Evolutionary conservation across 2,113 vertebrate genomes (phyloP), one percentile per base, ranked within the genome.

Genomic region (Ceyx melanurus): DNA sequence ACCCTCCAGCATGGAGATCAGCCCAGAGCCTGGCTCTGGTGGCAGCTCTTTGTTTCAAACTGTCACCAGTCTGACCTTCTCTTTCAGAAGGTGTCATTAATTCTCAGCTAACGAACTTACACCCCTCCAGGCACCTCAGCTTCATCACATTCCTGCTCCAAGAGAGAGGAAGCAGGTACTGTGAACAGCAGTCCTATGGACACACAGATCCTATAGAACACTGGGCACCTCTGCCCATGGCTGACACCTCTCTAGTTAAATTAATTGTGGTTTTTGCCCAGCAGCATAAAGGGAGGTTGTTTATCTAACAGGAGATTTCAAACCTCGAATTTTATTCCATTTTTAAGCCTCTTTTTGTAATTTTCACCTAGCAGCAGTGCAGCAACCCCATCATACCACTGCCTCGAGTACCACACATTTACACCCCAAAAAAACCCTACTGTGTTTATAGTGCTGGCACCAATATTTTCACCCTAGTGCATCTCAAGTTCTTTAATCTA

Each of bases 1-100:
- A 74, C 37, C 46, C 23, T 9, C 37, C 43, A 43, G 6, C 46
- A 22, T 1, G 0, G 1, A 70, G 35, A 15, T n/a, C 21, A 17
- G 22, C 46, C 42, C 68, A 70, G 50, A 61, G 33, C 48, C 10
- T 14, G 4, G 26, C 20, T 65, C 22, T 28, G 21, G 43, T 5
- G 28, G 40, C 26, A 56, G 15, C 48, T 35, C 45, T 58, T 42
- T n/a, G 31, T 21, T 76, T n/a, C 72, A 58, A 25, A 13, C 54
- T 18, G 13, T 48, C 21, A 20, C 51, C n/a, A 51, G 28, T 15
- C n/a, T 18, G 7, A 35, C 4, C 19, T 33, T 14, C 56, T 20
- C 46, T 67, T 57, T 67, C 48, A 67, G 53, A 50, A 31, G 53
- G 28, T 2, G 15, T 21, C 57, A 60, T 0, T 16, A 76, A 56